These are phyloP conservation scores for Pteropus rufus DNA, from an alignment of 2,797 vertebrate genomes.

Conservation along the genomic window DNA sequence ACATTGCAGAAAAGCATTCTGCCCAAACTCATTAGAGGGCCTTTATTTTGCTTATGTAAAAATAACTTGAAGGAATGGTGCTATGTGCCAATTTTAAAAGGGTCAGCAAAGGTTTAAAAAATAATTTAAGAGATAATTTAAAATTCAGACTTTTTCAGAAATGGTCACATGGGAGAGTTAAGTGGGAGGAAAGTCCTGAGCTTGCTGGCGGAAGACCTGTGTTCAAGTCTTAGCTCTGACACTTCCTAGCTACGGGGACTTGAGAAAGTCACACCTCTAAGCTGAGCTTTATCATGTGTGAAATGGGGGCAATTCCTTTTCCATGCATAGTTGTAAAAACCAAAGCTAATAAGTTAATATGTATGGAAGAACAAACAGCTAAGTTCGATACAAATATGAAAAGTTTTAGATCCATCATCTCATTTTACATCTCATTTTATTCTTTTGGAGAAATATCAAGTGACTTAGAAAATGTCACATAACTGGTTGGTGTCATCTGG, in stretches of 20 bases:
- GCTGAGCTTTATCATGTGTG: neutral
- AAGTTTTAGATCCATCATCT: neutral
- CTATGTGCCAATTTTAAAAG: slow-evolving; percentile 1
- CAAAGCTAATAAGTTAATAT: neutral
- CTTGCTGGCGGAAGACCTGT: neutral
- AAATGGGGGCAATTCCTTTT: neutral
- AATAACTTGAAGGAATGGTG: neutral
- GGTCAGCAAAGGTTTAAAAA: neutral
- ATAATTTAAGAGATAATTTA: slow-evolving; percentile 26
- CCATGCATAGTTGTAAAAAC: neutral
- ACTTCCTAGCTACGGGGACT: neutral
- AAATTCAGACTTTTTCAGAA: neutral
- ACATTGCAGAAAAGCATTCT: neutral
- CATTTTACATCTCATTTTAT: neutral
- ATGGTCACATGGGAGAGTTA: neutral
- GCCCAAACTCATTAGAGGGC: neutral
- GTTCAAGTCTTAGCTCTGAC: neutral
- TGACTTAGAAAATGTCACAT: neutral
- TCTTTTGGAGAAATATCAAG: neutral
- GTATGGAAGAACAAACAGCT: neutral
- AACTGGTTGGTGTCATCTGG: neutral
- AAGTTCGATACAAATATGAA: neutral
- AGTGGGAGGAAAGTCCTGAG: neutral
- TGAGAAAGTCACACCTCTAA: neutral
- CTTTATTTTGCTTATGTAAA: slow-evolving; percentile 45